Evolutionary conservation across 2,888 invertebrate genomes (phyloP), one percentile per base, ranked within the genome.

Genomic region (Rhimphoctona megacephalus): DNA sequence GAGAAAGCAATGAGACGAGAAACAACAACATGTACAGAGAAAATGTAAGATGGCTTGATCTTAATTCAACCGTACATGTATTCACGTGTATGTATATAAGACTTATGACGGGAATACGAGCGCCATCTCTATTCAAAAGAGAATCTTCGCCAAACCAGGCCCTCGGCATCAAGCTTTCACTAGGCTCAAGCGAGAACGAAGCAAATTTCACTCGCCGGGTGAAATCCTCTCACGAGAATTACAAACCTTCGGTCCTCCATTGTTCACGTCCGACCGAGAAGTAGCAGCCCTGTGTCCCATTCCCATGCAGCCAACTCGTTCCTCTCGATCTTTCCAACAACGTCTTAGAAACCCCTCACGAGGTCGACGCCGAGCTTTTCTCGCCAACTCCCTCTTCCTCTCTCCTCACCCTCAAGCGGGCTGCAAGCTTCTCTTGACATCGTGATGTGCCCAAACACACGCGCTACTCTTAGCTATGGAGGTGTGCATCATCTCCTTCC

Each of bases 221-320:
- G 81, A 85, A 57, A 88, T 87, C 87, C 87, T 87, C 85, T 85
- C 82, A 85, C 87, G 82, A 82, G 82, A 87, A 87, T 87, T 87
- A 85, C 82, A 82, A 85, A 82, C 74, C 81, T 76, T 85, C 70
- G 66, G 64, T 80, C 77, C 73, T 77, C 66, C 76, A 87, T 87
- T 85, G 87, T 87, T 82, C 81, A 72, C 76, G 85, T 80, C 79
- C 82, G 57, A 85, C 84, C 52, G 39, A 30, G 57, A 72, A 52
- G 49, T 54, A 52, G 33, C 70, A 61, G 19, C 30, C 64, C 57
- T 67, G 25, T 61, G 43, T 2, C 39, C 39, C 14, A 43, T 3
- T 3, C 14, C 43, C 43, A 43, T 49, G n/a, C n/a, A n/a, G n/a
- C n/a, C n/a, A 46, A 30, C 14, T 22, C 49, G 64, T 25, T 25